Conservation (phyloP, 1,140 invertebrate genomes). For the Eriocheir sinensis region DNA sequence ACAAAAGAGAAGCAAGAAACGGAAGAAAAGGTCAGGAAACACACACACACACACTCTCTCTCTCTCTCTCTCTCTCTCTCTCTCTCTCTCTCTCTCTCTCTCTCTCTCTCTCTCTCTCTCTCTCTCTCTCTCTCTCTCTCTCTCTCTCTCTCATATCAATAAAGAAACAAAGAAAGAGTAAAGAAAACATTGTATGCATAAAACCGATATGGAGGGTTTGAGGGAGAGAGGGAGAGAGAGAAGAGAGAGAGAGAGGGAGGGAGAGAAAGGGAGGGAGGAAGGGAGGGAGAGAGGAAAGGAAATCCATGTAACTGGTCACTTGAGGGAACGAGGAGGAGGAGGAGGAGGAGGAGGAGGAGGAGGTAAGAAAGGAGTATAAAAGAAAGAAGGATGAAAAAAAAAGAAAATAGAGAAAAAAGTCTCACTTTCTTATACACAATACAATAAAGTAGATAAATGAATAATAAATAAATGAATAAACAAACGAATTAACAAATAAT, state of each 20-base stretch:
- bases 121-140: too few relatives aligned
- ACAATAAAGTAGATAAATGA: too few relatives aligned
- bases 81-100: too few relatives aligned
- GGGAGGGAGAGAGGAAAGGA: neutral
- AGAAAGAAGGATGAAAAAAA: neutral
- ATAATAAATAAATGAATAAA: neutral
- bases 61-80: neutral
- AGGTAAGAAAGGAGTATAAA: neutral
- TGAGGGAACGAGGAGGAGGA: neutral
- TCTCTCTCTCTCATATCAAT: neutral
- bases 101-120: too few relatives aligned
- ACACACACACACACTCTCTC: too few relatives aligned
- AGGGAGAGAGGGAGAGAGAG: neutral
- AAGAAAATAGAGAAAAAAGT: neutral
- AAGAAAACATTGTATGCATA: neutral
- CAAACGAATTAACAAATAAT: neutral
- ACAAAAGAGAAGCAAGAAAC: too few relatives aligned
- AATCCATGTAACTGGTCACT: too few relatives aligned
- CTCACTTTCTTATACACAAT: too few relatives aligned
- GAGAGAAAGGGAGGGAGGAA: neutral
- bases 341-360: neutral
- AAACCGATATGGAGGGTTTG: neutral
- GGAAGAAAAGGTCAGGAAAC: neutral
- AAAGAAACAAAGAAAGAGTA: neutral
- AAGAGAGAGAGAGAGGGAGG: neutral